These are phyloP conservation scores for Protobothrops flavoviridis DNA, from an alignment of 2,113 vertebrate genomes.

Conservation along the genomic window DNA sequence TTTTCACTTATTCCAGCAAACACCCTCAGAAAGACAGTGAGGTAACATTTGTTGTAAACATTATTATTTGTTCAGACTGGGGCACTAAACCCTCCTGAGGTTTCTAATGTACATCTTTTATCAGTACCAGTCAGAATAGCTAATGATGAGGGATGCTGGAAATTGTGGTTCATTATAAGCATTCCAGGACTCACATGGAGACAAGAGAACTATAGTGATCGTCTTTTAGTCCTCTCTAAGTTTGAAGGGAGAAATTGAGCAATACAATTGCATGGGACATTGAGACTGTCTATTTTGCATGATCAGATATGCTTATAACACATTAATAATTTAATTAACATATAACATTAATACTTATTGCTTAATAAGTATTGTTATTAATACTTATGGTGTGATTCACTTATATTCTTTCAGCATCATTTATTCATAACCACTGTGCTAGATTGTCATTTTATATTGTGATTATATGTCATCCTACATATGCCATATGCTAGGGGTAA, in stretches of 20 bases:
- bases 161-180: not conserved
- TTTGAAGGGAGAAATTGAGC: not conserved
- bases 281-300: not conserved
- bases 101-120: not conserved
- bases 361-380: not conserved
- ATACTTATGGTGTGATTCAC: not conserved
- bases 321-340: not conserved
- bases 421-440: not conserved
- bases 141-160: not conserved
- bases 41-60: not conserved
- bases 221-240: not conserved
- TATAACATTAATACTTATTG: not conserved
- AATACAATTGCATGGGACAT: not conserved
- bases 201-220: not conserved
- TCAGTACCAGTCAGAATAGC: not conserved
- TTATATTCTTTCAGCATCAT: not conserved
- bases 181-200: not conserved
- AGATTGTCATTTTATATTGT: not conserved
- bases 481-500: not conserved
- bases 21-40: not conserved
- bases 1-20: not conserved
- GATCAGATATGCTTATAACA: not conserved
- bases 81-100: not conserved
- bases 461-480: not conserved
- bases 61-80: not conserved